These are phyloP conservation scores for Euleptes europaea DNA, from an alignment of 2,113 vertebrate species.

Conservation along the genomic window DNA sequence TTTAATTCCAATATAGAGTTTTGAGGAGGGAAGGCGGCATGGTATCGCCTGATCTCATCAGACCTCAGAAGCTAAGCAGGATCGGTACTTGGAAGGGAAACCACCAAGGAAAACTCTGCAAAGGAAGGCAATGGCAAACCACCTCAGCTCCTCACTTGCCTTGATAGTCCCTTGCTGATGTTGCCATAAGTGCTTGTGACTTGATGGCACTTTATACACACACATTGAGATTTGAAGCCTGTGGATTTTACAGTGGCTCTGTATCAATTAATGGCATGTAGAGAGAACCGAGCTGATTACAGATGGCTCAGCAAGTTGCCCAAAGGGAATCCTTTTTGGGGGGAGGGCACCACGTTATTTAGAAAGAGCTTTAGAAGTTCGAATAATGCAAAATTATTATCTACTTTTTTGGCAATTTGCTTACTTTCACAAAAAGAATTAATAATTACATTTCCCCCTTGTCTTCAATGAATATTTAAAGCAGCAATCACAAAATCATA, in stretches of 20 bases:
- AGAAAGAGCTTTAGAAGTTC: neutral
- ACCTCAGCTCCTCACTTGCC: no score
- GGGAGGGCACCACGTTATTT: neutral
- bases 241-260: neutral
- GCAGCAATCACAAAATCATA: no score
- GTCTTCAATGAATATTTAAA: neutral
- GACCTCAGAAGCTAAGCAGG: no score
- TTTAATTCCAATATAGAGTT: neutral
- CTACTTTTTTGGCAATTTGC: neutral
- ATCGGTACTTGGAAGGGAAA: no score
- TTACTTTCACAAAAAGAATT: neutral
- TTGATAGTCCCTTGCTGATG: no score
- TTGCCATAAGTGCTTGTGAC: no score
- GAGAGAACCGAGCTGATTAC: neutral
- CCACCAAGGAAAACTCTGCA: no score
- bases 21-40: neutral
- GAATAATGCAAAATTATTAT: neutral
- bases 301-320: neutral
- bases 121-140: no score
- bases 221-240: neutral
- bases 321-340: neutral
- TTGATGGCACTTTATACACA: no score
- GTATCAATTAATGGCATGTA: neutral
- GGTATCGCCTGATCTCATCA: no score
- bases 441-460: neutral